These are phyloP conservation scores for Odontesthes bonariensis DNA, from an alignment of 2,113 vertebrate genomes.

Conservation along the genomic window DNA sequence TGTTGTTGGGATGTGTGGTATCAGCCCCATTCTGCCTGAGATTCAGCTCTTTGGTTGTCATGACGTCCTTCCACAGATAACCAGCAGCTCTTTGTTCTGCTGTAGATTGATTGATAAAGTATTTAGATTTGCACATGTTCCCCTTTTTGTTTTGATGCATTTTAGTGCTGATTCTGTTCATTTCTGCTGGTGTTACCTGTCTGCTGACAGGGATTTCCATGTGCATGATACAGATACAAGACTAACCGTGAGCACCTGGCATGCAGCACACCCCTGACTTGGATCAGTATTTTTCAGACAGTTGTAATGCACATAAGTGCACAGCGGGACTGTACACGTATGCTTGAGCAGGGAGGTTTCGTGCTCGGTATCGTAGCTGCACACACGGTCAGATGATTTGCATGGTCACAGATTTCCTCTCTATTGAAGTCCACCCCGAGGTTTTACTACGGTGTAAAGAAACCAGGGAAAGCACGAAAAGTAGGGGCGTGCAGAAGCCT, in stretches of 20 bases:
- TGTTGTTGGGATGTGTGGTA: too few species aligned
- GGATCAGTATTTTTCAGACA: too few species aligned
- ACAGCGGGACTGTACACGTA: too few species aligned
- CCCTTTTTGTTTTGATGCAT: background rate
- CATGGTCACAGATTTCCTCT: background rate
- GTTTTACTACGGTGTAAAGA: background rate
- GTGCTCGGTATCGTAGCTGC: too few species aligned
- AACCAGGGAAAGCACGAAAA: slow-evolving; percentile 7
- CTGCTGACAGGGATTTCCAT: too few species aligned
- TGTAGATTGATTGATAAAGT: background rate
- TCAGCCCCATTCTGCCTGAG: too few species aligned
- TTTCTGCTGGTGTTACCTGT: background rate
- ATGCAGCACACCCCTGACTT: too few species aligned
- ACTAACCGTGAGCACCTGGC: too few species aligned
- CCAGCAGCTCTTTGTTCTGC: background rate
- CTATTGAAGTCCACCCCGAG: too few species aligned
- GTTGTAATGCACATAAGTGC: too few species aligned
- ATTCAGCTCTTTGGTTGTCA: background rate
- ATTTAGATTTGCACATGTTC: background rate
- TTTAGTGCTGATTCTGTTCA: background rate
- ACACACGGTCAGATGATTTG: background rate
- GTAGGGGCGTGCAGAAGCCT: background rate
- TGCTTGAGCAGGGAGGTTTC: too few species aligned
- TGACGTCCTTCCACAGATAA: background rate
- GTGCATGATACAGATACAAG: background rate